Base-by-base conservation (phyloP, 2,888 invertebrate genomes). In the Gnatocerus cornutus region DNA sequence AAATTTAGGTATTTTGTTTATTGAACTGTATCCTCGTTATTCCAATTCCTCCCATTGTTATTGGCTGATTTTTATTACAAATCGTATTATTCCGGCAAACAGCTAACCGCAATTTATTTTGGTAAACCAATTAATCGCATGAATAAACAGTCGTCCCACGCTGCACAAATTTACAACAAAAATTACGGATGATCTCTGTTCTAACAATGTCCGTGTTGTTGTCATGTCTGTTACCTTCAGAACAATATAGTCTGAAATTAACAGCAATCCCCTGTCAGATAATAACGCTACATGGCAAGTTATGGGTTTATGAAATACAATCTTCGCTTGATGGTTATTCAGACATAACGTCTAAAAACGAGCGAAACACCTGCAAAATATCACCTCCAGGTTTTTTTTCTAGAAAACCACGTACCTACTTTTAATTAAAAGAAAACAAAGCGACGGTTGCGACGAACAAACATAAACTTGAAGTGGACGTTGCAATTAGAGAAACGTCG, bases 241-340 rank as follows among this genome's bases (percentile, higher is more conserved):
- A 56, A 56, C 56, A 56, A 56, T 56, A 27, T 21, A n/a, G 8
- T n/a, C 21, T 41, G 56, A 41, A 56, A 56, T 56, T 56, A 56
- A 41, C 56, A 56, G 39, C 56, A 56, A 56, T 56, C 56, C 56
- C 21, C 41, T 56, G 56, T 56, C 56, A 56, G 41, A 56, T 16
- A 16, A 39, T 30, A 21, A 21, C 21, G 33, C 33, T 13, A 53
- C 33, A 37, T 6, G 21, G 12, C 53, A 13, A 53, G 53, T 53
- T 53, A 53, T 53, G 53, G 21, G 33, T 53, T 53, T 53, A 53
- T 53, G 53, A 30, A 12, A 53, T 37, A 21, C 21, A 21, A 21
- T 21, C 21, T 21, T 3, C 21, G 21, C 21, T 21, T 21, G 21
- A 4, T 21, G 21, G 1, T 4, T 21, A n/a, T 21, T 21, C 4